A percentile compares a stretch with the other conserved stretches of the same genome.
Evolutionary conservation across 2,888 invertebrate genomes (phyloP).

Genomic region (Seladonia tumulorum): DNA sequence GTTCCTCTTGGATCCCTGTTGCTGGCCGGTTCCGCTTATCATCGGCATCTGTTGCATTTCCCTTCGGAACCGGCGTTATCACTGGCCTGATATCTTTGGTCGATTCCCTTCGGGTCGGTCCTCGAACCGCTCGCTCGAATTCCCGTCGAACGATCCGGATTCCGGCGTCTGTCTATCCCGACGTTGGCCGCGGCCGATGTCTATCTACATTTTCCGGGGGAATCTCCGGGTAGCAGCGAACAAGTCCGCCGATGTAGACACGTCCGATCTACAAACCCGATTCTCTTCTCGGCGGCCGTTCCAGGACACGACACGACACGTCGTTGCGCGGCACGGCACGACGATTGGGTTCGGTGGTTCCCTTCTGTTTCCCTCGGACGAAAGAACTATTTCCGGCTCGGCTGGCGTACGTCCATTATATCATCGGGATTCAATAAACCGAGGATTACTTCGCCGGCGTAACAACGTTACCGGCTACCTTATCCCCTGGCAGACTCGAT

Average conservation of each 20-base stretch:
- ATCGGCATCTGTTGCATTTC: conserved; percentile 56
- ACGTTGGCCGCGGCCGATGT: background rate
- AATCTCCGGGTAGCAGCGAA: background rate
- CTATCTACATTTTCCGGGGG: conserved; percentile 53
- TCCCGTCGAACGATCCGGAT: conserved; percentile 19
- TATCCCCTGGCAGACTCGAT: conserved; percentile 56
- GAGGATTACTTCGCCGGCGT: conserved; percentile 54
- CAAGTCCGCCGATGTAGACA: background rate
- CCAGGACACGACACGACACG: background rate
- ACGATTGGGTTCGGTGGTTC: conserved; percentile 13
- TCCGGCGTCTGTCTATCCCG: background rate
- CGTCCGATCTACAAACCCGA: background rate
- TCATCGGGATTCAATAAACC: conserved; percentile 59
- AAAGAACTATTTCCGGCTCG: conserved; percentile 53
- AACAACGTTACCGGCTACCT: background rate
- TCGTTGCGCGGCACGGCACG: background rate
- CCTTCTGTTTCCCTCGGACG: conserved; percentile 8
- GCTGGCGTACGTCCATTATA: conserved; percentile 61
- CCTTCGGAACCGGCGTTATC: conserved; percentile 43
- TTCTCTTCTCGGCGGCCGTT: background rate
- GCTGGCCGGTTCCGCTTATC: conserved; percentile 24
- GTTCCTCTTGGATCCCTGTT: conserved; percentile 31
- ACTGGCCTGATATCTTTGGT: conserved; percentile 63
- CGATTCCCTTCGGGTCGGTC: conserved; percentile 35
- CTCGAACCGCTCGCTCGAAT: conserved; percentile 24